A percentile compares a stretch with the other conserved stretches of the same genome.
Conservation (phyloP, 2,888 invertebrate species). For the Athripsodes cinereus region DNA sequence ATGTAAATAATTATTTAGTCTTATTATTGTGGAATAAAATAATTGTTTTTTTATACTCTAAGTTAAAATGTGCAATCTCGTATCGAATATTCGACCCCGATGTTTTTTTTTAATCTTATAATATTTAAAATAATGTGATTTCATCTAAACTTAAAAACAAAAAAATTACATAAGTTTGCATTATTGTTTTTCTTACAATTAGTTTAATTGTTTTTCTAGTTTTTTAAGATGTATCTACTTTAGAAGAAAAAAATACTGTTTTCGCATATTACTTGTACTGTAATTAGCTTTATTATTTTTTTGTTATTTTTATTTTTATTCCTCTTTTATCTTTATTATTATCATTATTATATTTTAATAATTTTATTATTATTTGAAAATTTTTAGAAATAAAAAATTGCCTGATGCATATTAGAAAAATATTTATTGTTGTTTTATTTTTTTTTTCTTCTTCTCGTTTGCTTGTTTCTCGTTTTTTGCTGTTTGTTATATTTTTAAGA, state of each 20-base stretch:
- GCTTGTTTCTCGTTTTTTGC: conserved; percentile 26
- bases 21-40: too few relatives aligned
- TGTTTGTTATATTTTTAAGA: conserved; percentile 28
- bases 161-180: conserved; percentile 16
- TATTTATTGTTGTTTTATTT: conserved; percentile 27
- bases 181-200: conserved; percentile 4
- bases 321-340: conserved; percentile 25
- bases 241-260: conserved; percentile 7
- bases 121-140: conserved; percentile 10
- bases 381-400: conserved; percentile 27
- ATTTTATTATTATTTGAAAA: conserved; percentile 27
- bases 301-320: conserved; percentile 24
- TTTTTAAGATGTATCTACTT: background rate
- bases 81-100: conserved; percentile 27
- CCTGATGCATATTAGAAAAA: conserved; percentile 24
- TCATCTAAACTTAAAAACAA: conserved; percentile 2
- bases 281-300: conserved; percentile 21
- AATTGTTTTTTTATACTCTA: too few relatives aligned
- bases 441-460: conserved; percentile 25
- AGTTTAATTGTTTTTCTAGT: conserved; percentile 1
- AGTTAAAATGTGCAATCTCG: conserved; percentile 24
- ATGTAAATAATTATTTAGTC: too few relatives aligned
- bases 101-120: conserved; percentile 11
- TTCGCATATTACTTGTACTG: conserved; percentile 14
- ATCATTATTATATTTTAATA: conserved; percentile 23